Percentiles rank a stretch among this genome's conserved stretches.
These are phyloP conservation scores for Coregonus ussuriensis DNA, from an alignment of 2,797 vertebrate species.

Conservation along the genomic window DNA sequence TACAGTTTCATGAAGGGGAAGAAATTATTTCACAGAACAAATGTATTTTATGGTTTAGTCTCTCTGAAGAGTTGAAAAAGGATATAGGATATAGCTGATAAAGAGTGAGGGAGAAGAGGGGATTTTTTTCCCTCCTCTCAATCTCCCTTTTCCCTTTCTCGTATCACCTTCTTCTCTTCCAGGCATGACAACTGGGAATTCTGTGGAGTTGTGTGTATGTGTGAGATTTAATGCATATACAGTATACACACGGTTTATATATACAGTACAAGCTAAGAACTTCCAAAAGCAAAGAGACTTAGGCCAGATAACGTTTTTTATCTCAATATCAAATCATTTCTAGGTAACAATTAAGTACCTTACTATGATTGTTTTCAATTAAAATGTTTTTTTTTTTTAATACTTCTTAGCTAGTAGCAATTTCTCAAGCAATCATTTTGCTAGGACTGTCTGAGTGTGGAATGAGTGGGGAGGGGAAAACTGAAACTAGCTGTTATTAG, in stretches of 20 bases:
- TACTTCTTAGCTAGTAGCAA: too few relatives aligned
- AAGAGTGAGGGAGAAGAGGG: constrained; percentile 33
- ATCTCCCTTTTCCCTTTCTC: constrained; percentile 31
- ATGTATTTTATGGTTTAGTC: constrained; percentile 58
- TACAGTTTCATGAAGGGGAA: neutral
- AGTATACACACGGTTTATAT: neutral
- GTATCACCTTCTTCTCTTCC: constrained; percentile 45
- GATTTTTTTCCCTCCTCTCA: neutral
- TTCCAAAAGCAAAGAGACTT: constrained; percentile 18
- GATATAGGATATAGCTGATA: constrained; percentile 54
- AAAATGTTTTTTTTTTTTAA: too few relatives aligned
- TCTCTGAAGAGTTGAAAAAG: constrained; percentile 59
- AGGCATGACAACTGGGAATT: constrained; percentile 44
- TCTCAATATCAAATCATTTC: too few relatives aligned
- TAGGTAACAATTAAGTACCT: too few relatives aligned
- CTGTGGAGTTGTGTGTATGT: constrained; percentile 57
- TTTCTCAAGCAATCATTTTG: too few relatives aligned
- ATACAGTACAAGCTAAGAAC: constrained; percentile 11
- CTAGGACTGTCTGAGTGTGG: too few relatives aligned
- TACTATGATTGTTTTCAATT: too few relatives aligned
- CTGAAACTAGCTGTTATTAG: too few relatives aligned
- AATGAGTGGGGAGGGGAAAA: too few relatives aligned
- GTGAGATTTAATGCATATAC: constrained; percentile 24
- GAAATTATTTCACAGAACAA: neutral
- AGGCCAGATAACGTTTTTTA: constrained; percentile 12